Percentiles rank a stretch among this genome's conserved stretches.
These are phyloP conservation scores for Drosophila sturtevanti DNA, from an alignment of 1,140 invertebrate species.

Conservation along the genomic window DNA sequence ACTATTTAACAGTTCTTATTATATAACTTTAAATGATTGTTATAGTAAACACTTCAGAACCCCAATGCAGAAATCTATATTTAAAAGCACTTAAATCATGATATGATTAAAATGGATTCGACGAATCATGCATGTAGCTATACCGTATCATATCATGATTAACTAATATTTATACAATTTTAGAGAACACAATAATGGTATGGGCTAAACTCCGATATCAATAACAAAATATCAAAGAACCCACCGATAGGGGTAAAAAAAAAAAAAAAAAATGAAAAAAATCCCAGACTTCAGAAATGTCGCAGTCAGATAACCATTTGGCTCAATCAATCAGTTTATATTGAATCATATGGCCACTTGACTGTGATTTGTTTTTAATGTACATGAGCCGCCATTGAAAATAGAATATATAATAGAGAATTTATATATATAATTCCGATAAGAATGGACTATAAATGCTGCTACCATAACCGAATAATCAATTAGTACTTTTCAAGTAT, in stretches of 20 bases:
- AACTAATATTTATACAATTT: neutral
- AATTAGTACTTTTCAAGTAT: conserved; percentile 29
- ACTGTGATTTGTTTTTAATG: conserved; percentile 37
- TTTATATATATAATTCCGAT: conserved; percentile 16
- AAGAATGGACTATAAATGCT: conserved; percentile 47
- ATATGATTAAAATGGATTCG: neutral
- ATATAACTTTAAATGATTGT: too few species aligned
- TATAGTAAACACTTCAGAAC: too few species aligned
- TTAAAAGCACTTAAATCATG: neutral
- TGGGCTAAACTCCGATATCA: neutral
- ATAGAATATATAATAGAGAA: neutral
- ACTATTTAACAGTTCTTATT: too few species aligned
- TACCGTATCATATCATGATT: neutral
- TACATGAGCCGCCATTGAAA: conserved; percentile 20
- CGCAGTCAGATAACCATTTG: conserved; percentile 21
- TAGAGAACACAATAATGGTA: conserved; percentile 1
- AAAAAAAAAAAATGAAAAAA: too few species aligned
- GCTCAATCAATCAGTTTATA: conserved; percentile 40
- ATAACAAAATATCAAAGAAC: neutral
- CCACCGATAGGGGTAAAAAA: conserved; percentile 13
- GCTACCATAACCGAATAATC: neutral
- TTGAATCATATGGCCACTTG: conserved; percentile 37
- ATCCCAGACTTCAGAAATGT: conserved; percentile 1
- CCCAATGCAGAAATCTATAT: neutral
- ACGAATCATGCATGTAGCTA: neutral